Conservation (phyloP, 2,113 vertebrate species). For the Cottus gobio region DNA sequence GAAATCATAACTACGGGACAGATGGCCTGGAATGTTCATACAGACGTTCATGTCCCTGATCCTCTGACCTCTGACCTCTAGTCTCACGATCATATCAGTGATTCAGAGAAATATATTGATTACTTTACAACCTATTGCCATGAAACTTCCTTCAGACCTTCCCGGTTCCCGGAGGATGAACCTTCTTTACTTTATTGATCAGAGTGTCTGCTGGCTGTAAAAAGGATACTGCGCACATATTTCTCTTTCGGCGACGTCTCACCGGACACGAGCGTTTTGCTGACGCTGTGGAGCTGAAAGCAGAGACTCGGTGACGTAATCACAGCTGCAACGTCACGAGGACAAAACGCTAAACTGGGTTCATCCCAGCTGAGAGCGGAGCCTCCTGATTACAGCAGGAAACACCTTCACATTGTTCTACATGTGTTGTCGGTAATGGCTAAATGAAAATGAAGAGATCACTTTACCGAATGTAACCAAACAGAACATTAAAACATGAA, state of each 20-base stretch:
- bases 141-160: neutral
- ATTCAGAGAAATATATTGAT: neutral
- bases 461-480: neutral
- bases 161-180: neutral
- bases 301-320: neutral
- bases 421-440: too few relatives aligned
- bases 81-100: neutral
- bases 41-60: neutral
- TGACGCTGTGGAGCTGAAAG: conserved; percentile 92
- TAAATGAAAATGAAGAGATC: too few relatives aligned
- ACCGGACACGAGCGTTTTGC: conserved; percentile 89
- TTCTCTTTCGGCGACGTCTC: conserved; percentile 96
- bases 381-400: too few relatives aligned
- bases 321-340: too few relatives aligned
- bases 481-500: neutral
- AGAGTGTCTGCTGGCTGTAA: too few relatives aligned
- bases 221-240: conserved; percentile 98
- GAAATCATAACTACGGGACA: too few relatives aligned
- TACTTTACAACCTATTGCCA: neutral
- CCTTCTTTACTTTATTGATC: neutral
- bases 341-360: too few relatives aligned
- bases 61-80: neutral
- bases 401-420: too few relatives aligned
- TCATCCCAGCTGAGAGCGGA: neutral
- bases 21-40: neutral